phyloP scores from a whole-genome alignment of 1,140 invertebrate species.

The Stegodyphus mimosarum region DNA sequence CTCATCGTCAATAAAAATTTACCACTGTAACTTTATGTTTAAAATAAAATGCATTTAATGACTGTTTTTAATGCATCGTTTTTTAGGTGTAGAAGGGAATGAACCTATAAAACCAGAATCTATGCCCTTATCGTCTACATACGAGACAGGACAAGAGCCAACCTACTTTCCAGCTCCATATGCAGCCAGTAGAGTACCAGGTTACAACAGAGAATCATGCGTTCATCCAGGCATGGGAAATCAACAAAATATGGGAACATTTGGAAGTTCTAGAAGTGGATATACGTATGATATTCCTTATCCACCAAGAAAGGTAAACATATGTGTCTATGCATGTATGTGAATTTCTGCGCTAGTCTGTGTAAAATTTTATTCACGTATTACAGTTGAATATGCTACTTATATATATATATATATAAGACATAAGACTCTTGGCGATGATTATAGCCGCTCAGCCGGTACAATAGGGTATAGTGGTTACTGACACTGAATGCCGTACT shows the following conservation, averaged over 20 bases:
- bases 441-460: no score
- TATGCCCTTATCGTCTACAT: constrained; percentile 46
- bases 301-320: constrained; percentile 47
- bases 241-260: constrained; percentile 46
- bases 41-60: not conserved
- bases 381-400: no score
- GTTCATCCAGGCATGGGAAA: constrained; percentile 8
- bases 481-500: no score
- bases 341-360: no score
- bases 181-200: constrained; percentile 31
- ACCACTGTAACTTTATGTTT: not conserved
- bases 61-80: no score
- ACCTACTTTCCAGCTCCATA: constrained; percentile 55
- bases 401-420: no score
- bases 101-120: constrained; percentile 45
- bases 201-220: constrained; percentile 28
- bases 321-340: no score
- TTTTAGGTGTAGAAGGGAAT: constrained; percentile 2
- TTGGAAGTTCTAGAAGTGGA: constrained; percentile 46
- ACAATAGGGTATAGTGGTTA: no score
- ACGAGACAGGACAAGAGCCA: constrained; percentile 51
- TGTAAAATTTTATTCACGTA: no score
- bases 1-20: not conserved
- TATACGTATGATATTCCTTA: constrained; percentile 53
- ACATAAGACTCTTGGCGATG: no score